phyloP scores from a whole-genome alignment of 2,113 vertebrate species.

The Urocolius indicus region DNA sequence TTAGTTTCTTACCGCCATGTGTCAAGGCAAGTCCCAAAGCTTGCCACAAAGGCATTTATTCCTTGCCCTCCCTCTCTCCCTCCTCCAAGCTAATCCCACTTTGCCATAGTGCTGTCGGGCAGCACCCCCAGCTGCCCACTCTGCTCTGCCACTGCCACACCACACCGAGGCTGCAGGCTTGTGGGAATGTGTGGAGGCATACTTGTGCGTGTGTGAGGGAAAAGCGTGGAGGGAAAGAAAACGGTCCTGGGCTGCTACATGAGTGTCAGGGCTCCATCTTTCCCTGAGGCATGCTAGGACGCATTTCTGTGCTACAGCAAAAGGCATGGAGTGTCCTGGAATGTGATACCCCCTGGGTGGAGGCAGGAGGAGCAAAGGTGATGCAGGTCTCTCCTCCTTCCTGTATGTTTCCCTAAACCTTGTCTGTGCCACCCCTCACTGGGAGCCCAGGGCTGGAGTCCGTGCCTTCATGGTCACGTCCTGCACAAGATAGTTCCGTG shows the following conservation, averaged over 20 bases:
- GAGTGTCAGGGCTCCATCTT: not conserved
- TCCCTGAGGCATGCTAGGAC: rapidly evolving
- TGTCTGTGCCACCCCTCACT: not conserved
- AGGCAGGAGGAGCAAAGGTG: not conserved
- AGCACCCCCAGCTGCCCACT: not conserved
- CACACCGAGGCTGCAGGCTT: rapidly evolving
- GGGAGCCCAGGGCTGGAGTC: not conserved
- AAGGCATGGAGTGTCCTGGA: not conserved
- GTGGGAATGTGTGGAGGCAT: not conserved
- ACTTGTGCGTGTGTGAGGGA: rapidly evolving
- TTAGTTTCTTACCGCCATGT: not conserved
- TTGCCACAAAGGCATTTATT: not conserved
- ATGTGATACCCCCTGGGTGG: rapidly evolving
- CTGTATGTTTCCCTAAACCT: not conserved
- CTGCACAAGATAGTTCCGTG: not conserved
- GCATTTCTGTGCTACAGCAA: not conserved
- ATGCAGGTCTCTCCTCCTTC: not conserved
- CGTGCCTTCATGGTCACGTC: no score
- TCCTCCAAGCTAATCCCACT: not conserved
- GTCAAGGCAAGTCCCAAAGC: not conserved
- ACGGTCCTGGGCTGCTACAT: rapidly evolving
- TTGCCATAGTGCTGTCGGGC: rapidly evolving
- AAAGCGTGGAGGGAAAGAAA: not conserved
- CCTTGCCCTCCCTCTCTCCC: not conserved
- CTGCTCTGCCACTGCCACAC: not conserved